phyloP scores from a whole-genome alignment of 2,797 vertebrate species.

The Galagoides demidoff region DNA sequence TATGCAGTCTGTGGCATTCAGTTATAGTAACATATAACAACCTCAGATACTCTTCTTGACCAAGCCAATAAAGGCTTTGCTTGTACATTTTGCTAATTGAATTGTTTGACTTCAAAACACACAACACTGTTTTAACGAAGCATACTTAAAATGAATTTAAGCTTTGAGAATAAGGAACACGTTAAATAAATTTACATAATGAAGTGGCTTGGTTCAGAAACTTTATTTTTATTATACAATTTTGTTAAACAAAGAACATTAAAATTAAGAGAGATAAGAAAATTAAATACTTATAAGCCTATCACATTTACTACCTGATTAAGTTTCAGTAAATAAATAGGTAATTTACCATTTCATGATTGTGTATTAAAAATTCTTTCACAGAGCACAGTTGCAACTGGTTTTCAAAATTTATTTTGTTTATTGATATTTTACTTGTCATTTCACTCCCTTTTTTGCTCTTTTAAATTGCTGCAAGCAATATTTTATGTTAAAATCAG shows the following conservation, averaged over 20 bases:
- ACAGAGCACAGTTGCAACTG: background rate
- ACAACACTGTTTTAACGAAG: conserved; percentile 19
- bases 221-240: conserved; percentile 40
- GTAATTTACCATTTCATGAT: conserved; percentile 8
- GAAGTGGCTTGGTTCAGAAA: conserved; percentile 30
- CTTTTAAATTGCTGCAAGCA: background rate
- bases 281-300: conserved; percentile 49
- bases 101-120: conserved; percentile 20
- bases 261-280: conserved; percentile 60
- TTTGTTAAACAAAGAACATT: conserved; percentile 50
- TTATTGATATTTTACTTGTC: conserved; percentile 17
- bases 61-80: background rate
- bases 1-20: no score
- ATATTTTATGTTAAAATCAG: conserved; percentile 49
- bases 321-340: conserved; percentile 44
- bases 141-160: conserved; percentile 58
- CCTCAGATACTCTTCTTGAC: background rate
- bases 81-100: conserved; percentile 36
- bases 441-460: background rate
- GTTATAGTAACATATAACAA: background rate
- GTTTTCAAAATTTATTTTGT: background rate
- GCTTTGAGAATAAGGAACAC: conserved; percentile 34
- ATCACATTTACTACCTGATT: conserved; percentile 31
- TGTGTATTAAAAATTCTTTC: conserved; percentile 51
- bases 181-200: conserved; percentile 58